phyloP scores from a whole-genome alignment of 2,888 invertebrate species.

The Drosophila siamana region DNA sequence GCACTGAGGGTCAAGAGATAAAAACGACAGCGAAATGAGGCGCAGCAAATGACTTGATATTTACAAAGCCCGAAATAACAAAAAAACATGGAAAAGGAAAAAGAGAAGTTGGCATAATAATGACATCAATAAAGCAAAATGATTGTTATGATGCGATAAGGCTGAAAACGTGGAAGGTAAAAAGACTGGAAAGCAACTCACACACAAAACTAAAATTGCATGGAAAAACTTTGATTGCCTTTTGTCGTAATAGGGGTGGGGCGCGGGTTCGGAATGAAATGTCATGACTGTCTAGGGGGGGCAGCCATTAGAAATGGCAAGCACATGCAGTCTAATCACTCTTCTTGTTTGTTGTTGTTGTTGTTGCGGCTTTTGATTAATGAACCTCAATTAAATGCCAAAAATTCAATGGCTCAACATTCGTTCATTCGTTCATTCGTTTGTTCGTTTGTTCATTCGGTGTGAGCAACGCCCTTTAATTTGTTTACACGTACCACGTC shows the following conservation, averaged over 20 bases:
- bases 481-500: constrained; percentile 23
- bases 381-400: constrained; percentile 70
- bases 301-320: constrained; percentile 60
- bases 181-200: constrained; percentile 12
- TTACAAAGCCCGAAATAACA: constrained; percentile 29
- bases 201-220: constrained; percentile 41
- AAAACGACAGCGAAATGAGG: constrained; percentile 14
- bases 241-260: constrained; percentile 4
- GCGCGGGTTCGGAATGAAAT: constrained; percentile 45
- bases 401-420: constrained; percentile 34
- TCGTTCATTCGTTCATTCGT: constrained; percentile 1
- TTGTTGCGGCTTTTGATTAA: constrained; percentile 63
- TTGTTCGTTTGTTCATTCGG: not conserved
- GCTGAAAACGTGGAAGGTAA: constrained; percentile 25
- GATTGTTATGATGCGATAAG: constrained; percentile 73
- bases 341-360: constrained; percentile 21
- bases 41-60: constrained; percentile 60
- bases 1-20: constrained; percentile 45
- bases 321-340: constrained; percentile 51
- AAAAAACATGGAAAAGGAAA: constrained; percentile 3
- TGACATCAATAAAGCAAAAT: constrained; percentile 76
- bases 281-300: constrained; percentile 55
- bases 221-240: constrained; percentile 67
- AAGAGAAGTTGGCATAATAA: constrained; percentile 66
- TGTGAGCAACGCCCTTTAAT: constrained; percentile 44